These are phyloP conservation scores for Hydrophis major DNA, from an alignment of 2,797 vertebrate genomes.

Conservation along the genomic window DNA sequence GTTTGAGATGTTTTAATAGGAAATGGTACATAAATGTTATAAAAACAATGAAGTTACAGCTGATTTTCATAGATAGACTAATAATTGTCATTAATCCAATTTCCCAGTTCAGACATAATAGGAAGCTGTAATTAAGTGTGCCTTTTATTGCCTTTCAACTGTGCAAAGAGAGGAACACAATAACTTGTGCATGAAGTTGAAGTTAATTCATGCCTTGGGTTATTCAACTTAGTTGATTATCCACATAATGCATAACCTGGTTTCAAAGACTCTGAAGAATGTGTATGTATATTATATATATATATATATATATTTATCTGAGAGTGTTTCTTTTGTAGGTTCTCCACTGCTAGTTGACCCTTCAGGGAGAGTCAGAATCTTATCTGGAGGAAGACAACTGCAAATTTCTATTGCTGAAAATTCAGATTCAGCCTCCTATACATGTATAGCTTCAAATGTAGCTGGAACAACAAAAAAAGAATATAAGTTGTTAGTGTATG, in stretches of 20 bases:
- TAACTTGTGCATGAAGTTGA: neutral
- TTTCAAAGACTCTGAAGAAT: neutral
- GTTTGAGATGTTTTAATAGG: neutral
- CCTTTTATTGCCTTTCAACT: neutral
- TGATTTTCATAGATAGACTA: neutral
- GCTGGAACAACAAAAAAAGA: conserved; percentile 83
- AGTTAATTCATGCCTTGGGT: neutral
- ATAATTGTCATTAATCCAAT: neutral
- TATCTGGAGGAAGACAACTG: conserved; percentile 92
- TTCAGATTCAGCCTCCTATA: conserved; percentile 84
- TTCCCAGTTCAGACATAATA: neutral
- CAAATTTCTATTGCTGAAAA: conserved; percentile 82
- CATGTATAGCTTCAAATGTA: conserved; percentile 82
- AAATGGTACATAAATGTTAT: neutral
- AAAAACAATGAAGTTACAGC: neutral
- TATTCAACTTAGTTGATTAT: neutral
- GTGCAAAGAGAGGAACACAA: neutral
- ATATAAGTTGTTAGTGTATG: conserved; percentile 88
- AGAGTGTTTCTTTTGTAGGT: conserved; percentile 69
- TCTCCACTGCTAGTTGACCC: conserved; percentile 73
- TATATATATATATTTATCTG: neutral
- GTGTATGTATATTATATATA: neutral
- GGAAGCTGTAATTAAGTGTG: neutral
- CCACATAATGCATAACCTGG: neutral
- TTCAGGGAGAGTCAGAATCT: conserved; percentile 72